Evolutionary conservation across 2,888 invertebrate genomes (phyloP).

Genomic region (Dicyrtoma fusca): DNA sequence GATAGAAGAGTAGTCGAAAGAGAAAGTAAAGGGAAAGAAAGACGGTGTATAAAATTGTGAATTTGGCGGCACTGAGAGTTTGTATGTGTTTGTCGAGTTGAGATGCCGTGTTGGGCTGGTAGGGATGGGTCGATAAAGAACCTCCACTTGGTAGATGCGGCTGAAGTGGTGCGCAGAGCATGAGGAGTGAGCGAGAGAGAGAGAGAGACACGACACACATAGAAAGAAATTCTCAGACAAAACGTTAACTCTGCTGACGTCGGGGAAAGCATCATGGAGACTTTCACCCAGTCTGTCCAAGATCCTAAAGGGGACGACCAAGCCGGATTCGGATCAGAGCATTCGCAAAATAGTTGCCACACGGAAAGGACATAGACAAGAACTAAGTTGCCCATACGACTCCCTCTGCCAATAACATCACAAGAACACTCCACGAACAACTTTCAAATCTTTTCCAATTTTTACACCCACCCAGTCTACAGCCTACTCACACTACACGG

Average conservation of each 20-base stretch:
- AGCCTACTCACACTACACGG: not conserved
- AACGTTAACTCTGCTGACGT: constrained; percentile 27
- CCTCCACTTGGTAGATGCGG: constrained; percentile 49
- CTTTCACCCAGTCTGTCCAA: constrained; percentile 35
- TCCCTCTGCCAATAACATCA: constrained; percentile 22
- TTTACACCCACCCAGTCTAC: constrained; percentile 17
- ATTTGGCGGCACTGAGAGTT: constrained; percentile 38
- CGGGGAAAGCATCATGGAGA: constrained; percentile 50
- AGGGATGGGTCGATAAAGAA: constrained; percentile 54
- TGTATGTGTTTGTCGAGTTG: constrained; percentile 6
- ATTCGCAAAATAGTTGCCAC: constrained; percentile 42
- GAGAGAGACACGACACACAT: constrained; percentile 12
- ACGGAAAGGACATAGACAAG: constrained; percentile 30
- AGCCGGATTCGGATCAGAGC: constrained; percentile 40
- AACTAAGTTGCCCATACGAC: constrained; percentile 11
- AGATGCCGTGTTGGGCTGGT: constrained; percentile 10
- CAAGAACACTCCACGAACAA: constrained; percentile 1
- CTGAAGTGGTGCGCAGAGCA: constrained; percentile 44
- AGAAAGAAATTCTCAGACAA: not conserved
- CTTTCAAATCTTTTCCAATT: constrained; percentile 7
- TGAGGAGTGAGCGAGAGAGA: constrained; percentile 21
- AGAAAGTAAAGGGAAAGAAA: constrained; percentile 20
- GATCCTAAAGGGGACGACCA: constrained; percentile 16
- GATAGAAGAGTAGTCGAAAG: not conserved
- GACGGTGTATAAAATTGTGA: constrained; percentile 34